These are phyloP conservation scores for Harpagifer antarcticus DNA, from an alignment of 2,797 vertebrate genomes.

Conservation along the genomic window DNA sequence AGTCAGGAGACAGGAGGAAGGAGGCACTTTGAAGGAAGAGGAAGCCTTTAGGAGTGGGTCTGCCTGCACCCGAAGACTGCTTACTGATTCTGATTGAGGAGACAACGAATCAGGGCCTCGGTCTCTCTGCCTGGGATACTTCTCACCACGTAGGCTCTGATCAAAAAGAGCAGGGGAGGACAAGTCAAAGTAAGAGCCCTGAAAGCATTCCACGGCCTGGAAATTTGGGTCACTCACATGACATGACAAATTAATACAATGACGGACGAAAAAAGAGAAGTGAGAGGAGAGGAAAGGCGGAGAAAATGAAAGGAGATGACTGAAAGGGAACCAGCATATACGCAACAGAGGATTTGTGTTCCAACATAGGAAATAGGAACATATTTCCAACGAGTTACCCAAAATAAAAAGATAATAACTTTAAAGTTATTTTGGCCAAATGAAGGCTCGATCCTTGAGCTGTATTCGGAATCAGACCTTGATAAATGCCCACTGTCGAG, in stretches of 20 bases:
- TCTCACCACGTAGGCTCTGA: constrained; percentile 23
- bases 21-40: constrained; percentile 39
- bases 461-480: constrained; percentile 63
- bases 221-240: constrained; percentile 59
- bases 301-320: constrained; percentile 23
- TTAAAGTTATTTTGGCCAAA: constrained; percentile 69
- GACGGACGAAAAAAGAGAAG: constrained; percentile 30
- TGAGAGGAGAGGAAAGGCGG: constrained; percentile 14
- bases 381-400: constrained; percentile 34
- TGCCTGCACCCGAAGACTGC: constrained; percentile 37
- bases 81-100: constrained; percentile 55
- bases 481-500: constrained; percentile 74
- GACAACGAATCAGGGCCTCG: constrained; percentile 45
- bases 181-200: constrained; percentile 24
- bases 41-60: constrained; percentile 28
- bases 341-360: constrained; percentile 28
- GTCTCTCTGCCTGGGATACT: constrained; percentile 19
- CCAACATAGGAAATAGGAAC: constrained; percentile 26
- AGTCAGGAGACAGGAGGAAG: constrained; percentile 33
- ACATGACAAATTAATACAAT: constrained; percentile 57
- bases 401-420: constrained; percentile 65
- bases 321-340: constrained; percentile 35
- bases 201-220: constrained; percentile 30
- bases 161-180: constrained; percentile 42
- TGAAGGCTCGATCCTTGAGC: constrained; percentile 66